Evolutionary conservation across 2,113 vertebrate species (phyloP).

Genomic region (Ranitomeya variabilis): DNA sequence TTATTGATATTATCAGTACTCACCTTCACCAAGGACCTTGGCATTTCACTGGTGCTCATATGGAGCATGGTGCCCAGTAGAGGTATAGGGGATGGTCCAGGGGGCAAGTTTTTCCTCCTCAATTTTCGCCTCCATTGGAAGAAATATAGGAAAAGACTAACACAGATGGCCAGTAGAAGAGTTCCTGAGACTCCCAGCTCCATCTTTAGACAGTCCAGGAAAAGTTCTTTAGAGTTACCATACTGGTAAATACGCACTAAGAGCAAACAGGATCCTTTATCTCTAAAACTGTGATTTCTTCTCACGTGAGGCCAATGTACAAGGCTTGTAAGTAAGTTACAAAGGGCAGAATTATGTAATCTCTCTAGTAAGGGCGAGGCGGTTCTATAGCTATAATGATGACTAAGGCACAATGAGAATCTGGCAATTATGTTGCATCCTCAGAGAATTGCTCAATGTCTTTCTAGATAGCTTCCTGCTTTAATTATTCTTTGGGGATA

Average conservation of each 20-base stretch:
- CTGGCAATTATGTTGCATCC: too few species aligned
- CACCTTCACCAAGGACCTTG: conserved; percentile 13
- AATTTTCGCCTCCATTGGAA: background rate
- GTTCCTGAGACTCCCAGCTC: background rate
- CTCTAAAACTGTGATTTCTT: background rate
- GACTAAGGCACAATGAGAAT: too few species aligned
- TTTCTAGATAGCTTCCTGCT: too few species aligned
- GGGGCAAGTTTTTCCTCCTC: background rate
- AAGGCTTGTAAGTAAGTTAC: background rate
- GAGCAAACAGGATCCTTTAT: background rate
- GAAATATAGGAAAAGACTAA: background rate
- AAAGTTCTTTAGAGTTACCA: too few species aligned
- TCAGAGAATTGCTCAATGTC: too few species aligned
- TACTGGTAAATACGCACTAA: background rate
- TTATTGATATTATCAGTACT: background rate
- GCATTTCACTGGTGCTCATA: background rate
- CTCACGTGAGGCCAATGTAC: conserved; percentile 11
- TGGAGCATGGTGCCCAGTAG: background rate
- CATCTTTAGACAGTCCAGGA: conserved; percentile 9
- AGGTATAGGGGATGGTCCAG: background rate
- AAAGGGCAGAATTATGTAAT: too few species aligned
- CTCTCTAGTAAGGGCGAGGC: too few species aligned
- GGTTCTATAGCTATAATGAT: too few species aligned
- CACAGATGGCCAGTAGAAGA: background rate
- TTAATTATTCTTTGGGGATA: too few species aligned